Evolutionary conservation across 2,113 vertebrate genomes (phyloP).

Genomic region (Equus przewalskii): DNA sequence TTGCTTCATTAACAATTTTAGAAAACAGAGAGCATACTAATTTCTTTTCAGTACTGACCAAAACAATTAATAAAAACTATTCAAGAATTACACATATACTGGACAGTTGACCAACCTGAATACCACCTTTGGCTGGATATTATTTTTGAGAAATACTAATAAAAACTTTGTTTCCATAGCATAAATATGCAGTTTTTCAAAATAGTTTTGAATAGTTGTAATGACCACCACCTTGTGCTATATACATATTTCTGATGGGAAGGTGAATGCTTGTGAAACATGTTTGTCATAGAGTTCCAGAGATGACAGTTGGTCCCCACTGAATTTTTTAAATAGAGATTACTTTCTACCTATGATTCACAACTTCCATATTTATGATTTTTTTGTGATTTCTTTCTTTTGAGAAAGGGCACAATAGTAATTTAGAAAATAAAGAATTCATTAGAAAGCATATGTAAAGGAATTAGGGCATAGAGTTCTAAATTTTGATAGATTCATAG

Average conservation of each 20-base stretch:
- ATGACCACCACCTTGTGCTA: neutral
- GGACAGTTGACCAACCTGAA: neutral
- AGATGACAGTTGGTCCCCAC: neutral
- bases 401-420: neutral
- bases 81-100: neutral
- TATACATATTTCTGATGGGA: neutral
- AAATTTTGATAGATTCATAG: neutral
- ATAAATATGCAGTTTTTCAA: neutral
- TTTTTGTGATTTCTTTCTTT: neutral
- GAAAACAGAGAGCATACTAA: neutral
- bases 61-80: neutral
- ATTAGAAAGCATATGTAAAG: neutral
- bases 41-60: neutral
- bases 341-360: neutral
- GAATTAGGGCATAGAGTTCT: neutral
- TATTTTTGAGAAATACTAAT: neutral
- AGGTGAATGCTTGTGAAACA: neutral
- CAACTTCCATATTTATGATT: neutral
- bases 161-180: neutral
- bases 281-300: neutral
- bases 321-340: neutral
- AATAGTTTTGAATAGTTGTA: neutral
- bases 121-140: neutral
- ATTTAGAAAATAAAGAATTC: slow-evolving; percentile 12
- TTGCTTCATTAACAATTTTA: neutral